A percentile compares a stretch with the other conserved stretches of the same genome.
Evolutionary conservation across 92 coral and sea anemone genomes (phyloP).

Genomic region (Montipora capitata): DNA sequence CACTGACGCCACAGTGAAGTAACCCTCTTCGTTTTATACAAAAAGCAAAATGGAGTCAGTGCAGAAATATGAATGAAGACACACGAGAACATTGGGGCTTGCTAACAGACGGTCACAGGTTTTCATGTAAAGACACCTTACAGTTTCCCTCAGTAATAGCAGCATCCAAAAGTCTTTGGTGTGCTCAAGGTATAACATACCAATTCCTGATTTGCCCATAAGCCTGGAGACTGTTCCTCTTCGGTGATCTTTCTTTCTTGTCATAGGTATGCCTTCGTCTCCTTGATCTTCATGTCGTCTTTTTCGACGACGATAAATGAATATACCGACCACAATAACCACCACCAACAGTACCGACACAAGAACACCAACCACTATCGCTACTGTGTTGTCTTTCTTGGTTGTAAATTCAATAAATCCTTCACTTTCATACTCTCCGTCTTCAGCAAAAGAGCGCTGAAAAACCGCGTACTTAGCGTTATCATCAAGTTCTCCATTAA

Average conservation of each 20-base stretch:
- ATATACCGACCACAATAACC: background rate
- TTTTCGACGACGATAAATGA: background rate
- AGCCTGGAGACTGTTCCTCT: background rate
- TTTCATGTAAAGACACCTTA: background rate
- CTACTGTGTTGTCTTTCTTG: background rate
- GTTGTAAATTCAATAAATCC: conserved; percentile 20
- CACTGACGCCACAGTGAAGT: too few species aligned
- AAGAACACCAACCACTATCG: background rate
- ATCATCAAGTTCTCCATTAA: conserved; percentile 20
- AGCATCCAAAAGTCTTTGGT: background rate
- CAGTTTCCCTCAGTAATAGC: background rate
- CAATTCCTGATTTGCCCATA: background rate
- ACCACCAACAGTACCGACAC: background rate
- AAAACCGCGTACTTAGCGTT: conserved; percentile 14
- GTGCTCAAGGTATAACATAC: background rate
- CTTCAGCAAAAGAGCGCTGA: conserved; percentile 33
- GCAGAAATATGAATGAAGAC: too few species aligned
- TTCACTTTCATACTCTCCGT: conserved; percentile 39
- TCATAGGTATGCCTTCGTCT: background rate
- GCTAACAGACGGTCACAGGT: background rate
- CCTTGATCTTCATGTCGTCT: background rate
- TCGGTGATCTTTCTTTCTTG: background rate
- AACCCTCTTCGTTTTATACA: too few species aligned
- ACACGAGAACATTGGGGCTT: too few species aligned
- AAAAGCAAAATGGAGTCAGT: too few species aligned